Percentiles rank a stretch among this genome's conserved stretches.
phyloP scores from a whole-genome alignment of 2,113 vertebrate species.

The Notothenia rossii region DNA sequence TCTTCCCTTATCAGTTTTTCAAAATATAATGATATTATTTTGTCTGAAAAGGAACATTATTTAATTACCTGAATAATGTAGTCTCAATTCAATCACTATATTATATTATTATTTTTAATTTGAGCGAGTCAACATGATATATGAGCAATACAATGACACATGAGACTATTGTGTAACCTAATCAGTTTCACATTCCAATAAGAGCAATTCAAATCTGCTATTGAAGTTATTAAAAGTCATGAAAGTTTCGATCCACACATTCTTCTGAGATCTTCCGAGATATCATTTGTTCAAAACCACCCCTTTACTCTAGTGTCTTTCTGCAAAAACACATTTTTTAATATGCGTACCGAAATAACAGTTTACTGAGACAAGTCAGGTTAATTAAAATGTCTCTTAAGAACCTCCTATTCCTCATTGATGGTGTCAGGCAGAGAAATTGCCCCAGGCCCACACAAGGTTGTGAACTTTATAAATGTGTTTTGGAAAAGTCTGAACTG shows the following conservation, averaged over 20 bases:
- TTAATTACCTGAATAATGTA: slow-evolving; percentile 25
- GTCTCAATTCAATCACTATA: slow-evolving; percentile 21
- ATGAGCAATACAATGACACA: slow-evolving; percentile 1
- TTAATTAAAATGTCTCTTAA: slow-evolving; percentile 47
- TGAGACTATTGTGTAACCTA: background rate
- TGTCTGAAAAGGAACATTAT: slow-evolving; percentile 28
- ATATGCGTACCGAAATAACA: slow-evolving; percentile 32
- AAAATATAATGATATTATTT: slow-evolving; percentile 27
- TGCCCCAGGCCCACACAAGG: slow-evolving; percentile 45
- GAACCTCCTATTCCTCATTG: slow-evolving; percentile 45
- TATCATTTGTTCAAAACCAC: slow-evolving; percentile 20
- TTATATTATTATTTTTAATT: slow-evolving; percentile 22
- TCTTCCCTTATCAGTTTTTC: slow-evolving; percentile 15
- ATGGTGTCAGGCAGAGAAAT: slow-evolving; percentile 36
- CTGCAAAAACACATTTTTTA: slow-evolving; percentile 19
- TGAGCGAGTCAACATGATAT: slow-evolving; percentile 37
- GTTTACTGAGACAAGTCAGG: slow-evolving; percentile 28
- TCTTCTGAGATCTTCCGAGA: background rate
- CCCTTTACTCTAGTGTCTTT: slow-evolving; percentile 14
- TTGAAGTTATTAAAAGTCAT: slow-evolving; percentile 24
- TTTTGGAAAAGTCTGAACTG: slow-evolving; percentile 68
- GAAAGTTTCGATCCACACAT: background rate
- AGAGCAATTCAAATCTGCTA: slow-evolving; percentile 26
- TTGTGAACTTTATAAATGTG: slow-evolving; percentile 54
- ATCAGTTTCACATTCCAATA: slow-evolving; percentile 22